Evolutionary conservation across 2,888 invertebrate species (phyloP), one percentile per base, ranked within the genome.

Genomic region (Drosophila helvetica): DNA sequence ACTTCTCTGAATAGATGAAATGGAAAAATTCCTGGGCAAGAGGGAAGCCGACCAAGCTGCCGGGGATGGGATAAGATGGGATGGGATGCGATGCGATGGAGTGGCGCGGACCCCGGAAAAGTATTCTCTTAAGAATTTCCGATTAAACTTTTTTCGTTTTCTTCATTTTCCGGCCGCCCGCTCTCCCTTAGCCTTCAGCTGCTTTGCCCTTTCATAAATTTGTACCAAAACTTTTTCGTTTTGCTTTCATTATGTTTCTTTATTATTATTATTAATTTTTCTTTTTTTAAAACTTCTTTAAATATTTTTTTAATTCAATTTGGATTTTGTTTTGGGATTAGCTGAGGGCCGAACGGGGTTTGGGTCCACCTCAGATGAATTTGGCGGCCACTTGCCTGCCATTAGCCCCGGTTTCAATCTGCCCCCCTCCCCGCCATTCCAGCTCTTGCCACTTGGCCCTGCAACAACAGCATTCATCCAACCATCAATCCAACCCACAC

Each of bases 1-100:
- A 63, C 63, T 63, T 60, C 63, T 63, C 61, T 63, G 63, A 61
- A 61, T 63, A 61, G 63, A 63, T 63, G 63, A 51, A 61, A 63
- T 63, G 61, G 61, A 50, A 60, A 50, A 62, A 30, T 58, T 59
- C 60, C 48, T 42, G 42, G 27, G 48, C 38, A 5, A 19, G 27
- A 19, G 25, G 38, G n/a, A 7, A 27, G n/a, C n/a, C 27, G 27
- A 27, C 27, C 27, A 27, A 1, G 27, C 38, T 38, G 38, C n/a
- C 38, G 7, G 15, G 38, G 33, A 25, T 25, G 25, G 25, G 25
- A 6, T 22, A n/a, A n/a, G n/a, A n/a, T 22, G 3, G 22, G 33
- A 38, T 38, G 33, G 5, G 12, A 12, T 33, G 10, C 33, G 33
- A 33, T 33, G 38, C 6, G 15, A 15, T 15, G 15, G 33, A 33